These are phyloP conservation scores for Baronia brevicornis DNA, from an alignment of 2,888 invertebrate genomes.

Conservation along the genomic window DNA sequence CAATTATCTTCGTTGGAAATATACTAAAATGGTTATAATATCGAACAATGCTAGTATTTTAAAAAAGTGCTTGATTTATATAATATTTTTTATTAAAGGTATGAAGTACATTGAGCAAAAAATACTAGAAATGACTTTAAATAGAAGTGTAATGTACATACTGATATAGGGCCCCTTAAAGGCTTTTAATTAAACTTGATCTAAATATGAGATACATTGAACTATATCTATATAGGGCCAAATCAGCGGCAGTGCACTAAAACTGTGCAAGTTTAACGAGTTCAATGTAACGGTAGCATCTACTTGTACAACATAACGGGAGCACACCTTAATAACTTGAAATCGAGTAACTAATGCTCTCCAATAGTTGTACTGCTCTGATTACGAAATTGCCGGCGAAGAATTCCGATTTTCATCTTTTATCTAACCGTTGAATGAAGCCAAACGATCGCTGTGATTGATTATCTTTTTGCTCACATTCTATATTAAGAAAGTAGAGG, in stretches of 20 bases:
- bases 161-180: no score
- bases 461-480: constrained; percentile 5
- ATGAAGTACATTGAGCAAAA: no score
- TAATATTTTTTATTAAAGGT: no score
- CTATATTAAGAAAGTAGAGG: constrained; percentile 5
- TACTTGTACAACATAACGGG: constrained; percentile 41
- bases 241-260: constrained; percentile 5
- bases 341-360: constrained; percentile 32
- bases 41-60: no score
- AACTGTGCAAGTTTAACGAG: constrained; percentile 31
- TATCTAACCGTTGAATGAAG: neutral
- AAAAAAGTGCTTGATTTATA: no score
- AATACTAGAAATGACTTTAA: no score
- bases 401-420: neutral
- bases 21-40: no score
- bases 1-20: no score
- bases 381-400: constrained; percentile 30
- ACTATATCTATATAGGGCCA: constrained; percentile 3
- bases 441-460: constrained; percentile 1
- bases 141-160: no score
- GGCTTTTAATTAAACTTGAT: no score
- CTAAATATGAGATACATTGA: no score
- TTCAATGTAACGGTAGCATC: constrained; percentile 34
- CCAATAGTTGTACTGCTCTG: constrained; percentile 24
- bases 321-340: constrained; percentile 32